Evolutionary conservation across 2,888 invertebrate genomes (phyloP).

Genomic region (Lasioglossum vierecki): DNA sequence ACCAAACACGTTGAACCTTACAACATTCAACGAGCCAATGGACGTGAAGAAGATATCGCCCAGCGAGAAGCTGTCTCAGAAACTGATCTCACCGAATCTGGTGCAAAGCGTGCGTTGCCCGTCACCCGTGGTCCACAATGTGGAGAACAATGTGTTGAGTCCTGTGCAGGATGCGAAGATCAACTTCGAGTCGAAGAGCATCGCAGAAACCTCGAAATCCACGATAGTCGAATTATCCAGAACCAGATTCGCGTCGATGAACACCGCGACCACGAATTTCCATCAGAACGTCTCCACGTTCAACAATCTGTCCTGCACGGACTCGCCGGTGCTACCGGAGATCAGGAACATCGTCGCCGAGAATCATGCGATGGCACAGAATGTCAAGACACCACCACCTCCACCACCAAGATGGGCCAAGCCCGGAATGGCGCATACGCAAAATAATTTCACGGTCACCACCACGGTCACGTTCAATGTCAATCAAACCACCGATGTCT

Average conservation of each 20-base stretch:
- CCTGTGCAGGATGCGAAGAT: conserved; percentile 72
- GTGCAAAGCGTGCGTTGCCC: conserved; percentile 81
- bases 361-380: conserved; percentile 71
- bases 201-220: conserved; percentile 60
- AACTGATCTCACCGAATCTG: conserved; percentile 81
- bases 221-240: conserved; percentile 73
- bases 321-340: conserved; percentile 75
- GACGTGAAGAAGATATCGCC: conserved; percentile 78
- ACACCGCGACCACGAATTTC: conserved; percentile 75
- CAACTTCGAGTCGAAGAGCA: conserved; percentile 66
- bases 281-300: conserved; percentile 79
- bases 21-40: conserved; percentile 83
- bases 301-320: conserved; percentile 74
- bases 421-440: conserved; percentile 86
- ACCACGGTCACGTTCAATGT: conserved; percentile 95
- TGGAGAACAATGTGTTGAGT: conserved; percentile 81
- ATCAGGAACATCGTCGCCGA: conserved; percentile 72
- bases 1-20: conserved; percentile 92
- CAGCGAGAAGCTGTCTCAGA: conserved; percentile 79
- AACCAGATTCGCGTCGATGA: conserved; percentile 76
- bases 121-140: conserved; percentile 82
- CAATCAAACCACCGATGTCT: conserved; percentile 82
- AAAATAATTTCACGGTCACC: conserved; percentile 92
- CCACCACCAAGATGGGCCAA: conserved; percentile 95
- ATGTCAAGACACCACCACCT: conserved; percentile 89